Base-by-base conservation (phyloP, 2,888 invertebrate species). In the Thysanoteuthis rhombus region DNA sequence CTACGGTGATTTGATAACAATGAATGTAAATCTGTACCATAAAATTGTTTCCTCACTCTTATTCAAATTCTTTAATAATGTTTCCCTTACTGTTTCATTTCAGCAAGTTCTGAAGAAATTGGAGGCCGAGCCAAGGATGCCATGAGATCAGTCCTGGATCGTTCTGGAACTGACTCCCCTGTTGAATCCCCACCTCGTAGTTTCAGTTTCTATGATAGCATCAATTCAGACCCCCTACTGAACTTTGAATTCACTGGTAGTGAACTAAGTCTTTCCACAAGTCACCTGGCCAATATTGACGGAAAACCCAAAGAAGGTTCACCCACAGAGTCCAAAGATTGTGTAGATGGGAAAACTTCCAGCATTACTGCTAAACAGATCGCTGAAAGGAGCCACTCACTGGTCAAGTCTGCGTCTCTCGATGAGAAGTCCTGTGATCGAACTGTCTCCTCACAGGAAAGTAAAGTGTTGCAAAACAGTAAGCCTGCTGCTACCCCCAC, bases 101-200 rank as follows among this genome's bases (percentile, higher is more conserved):
- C 94, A 96, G 96, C 92, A 28, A 95, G 95, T 93, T 95, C 95
- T 28, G 95, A 96, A 39, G 95, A 95, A n/a, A 94, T 94, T 19
- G 94, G 94, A 93, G 93, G 92, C 45, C 93, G 95, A 32, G 96
- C 96, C 0, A 96, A 95, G 90, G 95, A 95, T 58, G 95, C 96
- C 12, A 93, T 96, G 40, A 93, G 96, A 90, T 94, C 94, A 28
- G 96, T 96, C 25, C 94, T 96, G 16, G 94, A 95, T 90, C 96
- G 96, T 93, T 96, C 96, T 40, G 96, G 96, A 16, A 94, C 58
- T 10, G 93, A 92, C 36, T 93, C 93, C 1, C 93, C 52, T 25
- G 95, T 95, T 1, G 95, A 95, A 22, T 95, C 95, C 1, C 94
- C 95, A 40, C 94, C 94, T 25, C 90, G 93, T 16, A 39, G 90